Percentiles rank a stretch among this genome's conserved stretches.
These are phyloP conservation scores for Helicolenus hilgendorfi DNA, from an alignment of 2,797 vertebrate species.

Conservation along the genomic window DNA sequence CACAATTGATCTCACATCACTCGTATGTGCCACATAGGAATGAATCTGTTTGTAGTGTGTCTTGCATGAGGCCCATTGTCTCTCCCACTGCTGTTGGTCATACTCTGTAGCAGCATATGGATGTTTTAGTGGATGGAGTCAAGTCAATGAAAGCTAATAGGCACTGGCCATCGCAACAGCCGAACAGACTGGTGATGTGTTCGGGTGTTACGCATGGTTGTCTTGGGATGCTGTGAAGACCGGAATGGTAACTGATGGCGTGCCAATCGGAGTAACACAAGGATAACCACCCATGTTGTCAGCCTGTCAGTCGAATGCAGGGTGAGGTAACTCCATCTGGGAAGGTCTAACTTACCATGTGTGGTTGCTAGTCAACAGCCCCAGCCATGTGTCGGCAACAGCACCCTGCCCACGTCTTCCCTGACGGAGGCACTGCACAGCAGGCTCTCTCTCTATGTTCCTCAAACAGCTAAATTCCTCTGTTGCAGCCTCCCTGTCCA, in stretches of 20 bases:
- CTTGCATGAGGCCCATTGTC: not conserved
- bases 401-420: constrained; percentile 21
- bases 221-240: not conserved
- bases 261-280: not conserved
- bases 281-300: constrained; percentile 12
- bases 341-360: constrained; percentile 14
- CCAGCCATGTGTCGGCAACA: constrained; percentile 29
- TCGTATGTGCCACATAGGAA: not conserved
- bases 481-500: not conserved
- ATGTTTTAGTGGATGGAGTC: not conserved
- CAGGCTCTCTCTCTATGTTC: not conserved
- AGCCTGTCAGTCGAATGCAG: not conserved
- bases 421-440: not conserved
- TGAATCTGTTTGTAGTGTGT: not conserved
- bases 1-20: not conserved
- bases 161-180: not conserved
- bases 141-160: too few relatives aligned
- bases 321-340: not conserved
- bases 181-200: not conserved
- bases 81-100: not conserved
- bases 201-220: not conserved
- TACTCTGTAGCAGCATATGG: not conserved
- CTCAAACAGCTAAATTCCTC: not conserved
- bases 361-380: constrained; percentile 34
- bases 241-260: not conserved